Evolutionary conservation across 2,888 invertebrate species (phyloP), one percentile per base, ranked within the genome.

Genomic region (Leucozona laternaria): DNA sequence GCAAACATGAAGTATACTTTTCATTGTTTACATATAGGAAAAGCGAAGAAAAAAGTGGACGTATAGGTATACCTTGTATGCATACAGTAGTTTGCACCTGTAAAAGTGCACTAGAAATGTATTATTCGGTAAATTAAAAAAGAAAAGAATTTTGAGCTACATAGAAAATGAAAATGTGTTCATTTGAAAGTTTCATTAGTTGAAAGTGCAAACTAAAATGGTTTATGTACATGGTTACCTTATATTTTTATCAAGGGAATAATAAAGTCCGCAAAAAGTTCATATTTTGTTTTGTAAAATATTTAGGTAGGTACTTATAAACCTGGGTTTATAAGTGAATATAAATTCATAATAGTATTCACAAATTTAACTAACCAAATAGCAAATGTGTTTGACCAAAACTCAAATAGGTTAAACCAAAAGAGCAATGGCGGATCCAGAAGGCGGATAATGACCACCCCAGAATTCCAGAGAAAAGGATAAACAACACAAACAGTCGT

Each of bases 171-270:
- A n/a, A 40, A 40, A 40, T 43, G 22, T 40, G n/a, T 60, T 60
- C 40, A 40, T 60, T 40, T 60, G 40, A 40, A 22, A 25, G 15
- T 37, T 60, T 60, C 37, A 40, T 40, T 60, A 7, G 22, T 15
- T 60, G 13, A n/a, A n/a, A 22, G 60, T 40, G 60, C 40, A 60
- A 60, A 40, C 7, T n/a, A 22, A 25, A 60, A 60, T 40, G 60
- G 4, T 60, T 60, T 37, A 60, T 15, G 17, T 1, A 10, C 55
- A 31, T 1, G 28, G 5, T 31, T 28, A 10, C 8, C 53, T 2
- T 45, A 17, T 17, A 17, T 17, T 17, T 17, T n/a, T 43, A 10
- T 8, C 31, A 45, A 17, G 0, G 17, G 45, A 45, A 10, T 17
- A 45, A 45, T 10, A 8, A 45, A 17, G 0, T 40, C 5, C 7